These are phyloP conservation scores for Macrosiphum euphorbiae DNA, from an alignment of 2,888 invertebrate genomes.

Conservation along the genomic window DNA sequence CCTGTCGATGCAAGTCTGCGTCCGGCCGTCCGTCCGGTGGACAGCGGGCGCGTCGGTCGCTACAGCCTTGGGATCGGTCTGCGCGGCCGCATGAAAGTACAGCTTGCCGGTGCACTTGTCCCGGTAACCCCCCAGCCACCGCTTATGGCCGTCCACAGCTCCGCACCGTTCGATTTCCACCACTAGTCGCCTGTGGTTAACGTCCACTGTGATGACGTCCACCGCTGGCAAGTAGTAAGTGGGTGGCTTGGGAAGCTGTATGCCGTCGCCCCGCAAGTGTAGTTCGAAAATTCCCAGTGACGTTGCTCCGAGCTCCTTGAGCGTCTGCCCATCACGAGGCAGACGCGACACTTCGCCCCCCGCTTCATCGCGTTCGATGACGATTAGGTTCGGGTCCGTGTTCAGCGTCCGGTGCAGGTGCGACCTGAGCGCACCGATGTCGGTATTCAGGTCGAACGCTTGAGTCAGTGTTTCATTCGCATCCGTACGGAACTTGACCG, in stretches of 20 bases:
- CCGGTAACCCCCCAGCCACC: conserved; percentile 85
- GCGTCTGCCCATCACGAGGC: conserved; percentile 67
- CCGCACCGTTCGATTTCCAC: conserved; percentile 75
- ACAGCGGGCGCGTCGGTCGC: conserved; percentile 72
- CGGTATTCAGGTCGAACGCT: conserved; percentile 67
- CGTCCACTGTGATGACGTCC: conserved; percentile 75
- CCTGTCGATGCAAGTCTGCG: conserved; percentile 65
- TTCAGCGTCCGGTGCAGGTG: conserved; percentile 67
- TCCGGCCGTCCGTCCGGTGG: conserved; percentile 75
- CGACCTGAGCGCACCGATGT: conserved; percentile 67
- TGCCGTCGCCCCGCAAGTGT: conserved; percentile 55
- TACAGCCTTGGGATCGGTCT: conserved; percentile 72
- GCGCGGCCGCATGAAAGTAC: conserved; percentile 86
- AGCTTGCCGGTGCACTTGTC: conserved; percentile 79
- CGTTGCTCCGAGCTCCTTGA: conserved; percentile 69
- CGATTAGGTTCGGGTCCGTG: conserved; percentile 65
- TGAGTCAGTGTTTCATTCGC: conserved; percentile 66
- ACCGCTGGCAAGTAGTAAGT: conserved; percentile 68
- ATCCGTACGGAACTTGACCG: conserved; percentile 67
- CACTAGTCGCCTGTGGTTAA: conserved; percentile 70
- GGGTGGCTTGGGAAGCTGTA: conserved; percentile 17
- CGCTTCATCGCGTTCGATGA: conserved; percentile 68
- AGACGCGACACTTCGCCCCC: conserved; percentile 56
- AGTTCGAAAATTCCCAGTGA: conserved; percentile 68
- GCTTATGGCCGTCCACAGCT: conserved; percentile 75